A percentile compares a stretch with the other conserved stretches of the same genome.
phyloP scores from a whole-genome alignment of 2,113 vertebrate species.

The Gymnobelideus leadbeateri region DNA sequence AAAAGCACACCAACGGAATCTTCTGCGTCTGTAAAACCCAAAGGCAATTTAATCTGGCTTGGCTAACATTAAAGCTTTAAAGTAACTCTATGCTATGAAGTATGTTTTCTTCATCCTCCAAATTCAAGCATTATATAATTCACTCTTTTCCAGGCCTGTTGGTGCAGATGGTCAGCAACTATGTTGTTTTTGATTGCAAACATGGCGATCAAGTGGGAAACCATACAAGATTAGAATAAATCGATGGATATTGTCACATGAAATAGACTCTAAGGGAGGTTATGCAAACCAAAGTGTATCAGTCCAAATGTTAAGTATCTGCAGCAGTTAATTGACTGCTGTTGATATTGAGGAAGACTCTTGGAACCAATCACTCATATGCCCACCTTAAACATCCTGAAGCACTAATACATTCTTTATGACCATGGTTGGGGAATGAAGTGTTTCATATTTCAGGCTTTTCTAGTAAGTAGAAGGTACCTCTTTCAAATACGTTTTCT shows the following conservation, averaged over 20 bases:
- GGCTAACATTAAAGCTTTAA: conserved; percentile 66
- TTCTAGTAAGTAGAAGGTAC: not conserved
- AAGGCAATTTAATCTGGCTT: conserved; percentile 77
- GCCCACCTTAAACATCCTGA: conserved; percentile 28
- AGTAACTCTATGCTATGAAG: conserved; percentile 78
- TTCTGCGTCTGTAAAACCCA: conserved; percentile 73
- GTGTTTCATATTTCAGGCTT: not conserved
- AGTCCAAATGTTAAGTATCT: conserved; percentile 29
- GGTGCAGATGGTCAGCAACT: conserved; percentile 67
- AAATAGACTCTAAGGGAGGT: conserved; percentile 32
- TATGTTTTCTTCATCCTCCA: conserved; percentile 71
- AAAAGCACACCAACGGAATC: conserved; percentile 75
- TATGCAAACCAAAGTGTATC: conserved; percentile 48
- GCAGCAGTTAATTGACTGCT: conserved; percentile 46
- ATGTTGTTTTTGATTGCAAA: conserved; percentile 74
- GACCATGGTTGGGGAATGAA: conserved; percentile 37
- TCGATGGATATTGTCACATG: conserved; percentile 45
- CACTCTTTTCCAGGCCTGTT: conserved; percentile 73
- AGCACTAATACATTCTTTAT: conserved; percentile 15
- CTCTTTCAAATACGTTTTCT: conserved; percentile 41
- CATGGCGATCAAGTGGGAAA: conserved; percentile 64
- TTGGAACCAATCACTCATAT: conserved; percentile 28
- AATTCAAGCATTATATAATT: conserved; percentile 73
- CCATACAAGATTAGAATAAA: conserved; percentile 52
- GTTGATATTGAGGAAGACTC: conserved; percentile 30